phyloP scores from a whole-genome alignment of 2,113 vertebrate genomes.

The Charadrius vociferus region DNA sequence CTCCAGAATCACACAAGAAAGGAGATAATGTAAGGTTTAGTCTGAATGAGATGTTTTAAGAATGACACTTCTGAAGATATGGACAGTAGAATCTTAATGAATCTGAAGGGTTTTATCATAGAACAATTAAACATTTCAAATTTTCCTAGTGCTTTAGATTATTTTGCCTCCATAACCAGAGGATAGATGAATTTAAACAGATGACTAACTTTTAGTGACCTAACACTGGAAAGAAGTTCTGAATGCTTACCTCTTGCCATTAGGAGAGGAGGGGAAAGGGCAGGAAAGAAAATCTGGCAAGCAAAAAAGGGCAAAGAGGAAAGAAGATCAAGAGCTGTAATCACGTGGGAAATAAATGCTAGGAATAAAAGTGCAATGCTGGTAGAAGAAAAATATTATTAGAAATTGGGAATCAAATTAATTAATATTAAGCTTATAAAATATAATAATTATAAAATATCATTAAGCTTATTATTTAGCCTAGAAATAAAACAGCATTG shows the following conservation, averaged over 20 bases:
- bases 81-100: not conserved
- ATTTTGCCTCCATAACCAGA: not conserved
- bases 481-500: not conserved
- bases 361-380: not conserved
- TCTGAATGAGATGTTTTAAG: not conserved
- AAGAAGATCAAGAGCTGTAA: not conserved
- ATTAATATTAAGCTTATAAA: not conserved
- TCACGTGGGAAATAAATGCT: not conserved
- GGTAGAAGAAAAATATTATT: not conserved
- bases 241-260: not conserved
- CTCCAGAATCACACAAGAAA: not conserved
- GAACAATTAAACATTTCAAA: not conserved
- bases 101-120: not conserved
- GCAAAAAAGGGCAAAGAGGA: not conserved
- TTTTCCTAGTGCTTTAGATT: not conserved
- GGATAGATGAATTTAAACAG: not conserved
- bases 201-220: not conserved
- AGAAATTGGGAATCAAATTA: not conserved
- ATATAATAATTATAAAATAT: not conserved
- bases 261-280: not conserved
- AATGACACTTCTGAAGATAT: not conserved
- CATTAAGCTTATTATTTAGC: not conserved
- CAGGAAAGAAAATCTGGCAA: not conserved
- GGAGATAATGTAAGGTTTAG: fast-evolving
- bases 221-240: not conserved